Percentiles rank a stretch among this genome's conserved stretches.
phyloP scores from a whole-genome alignment of 2,888 invertebrate species.

The Hydraecia micacea region DNA sequence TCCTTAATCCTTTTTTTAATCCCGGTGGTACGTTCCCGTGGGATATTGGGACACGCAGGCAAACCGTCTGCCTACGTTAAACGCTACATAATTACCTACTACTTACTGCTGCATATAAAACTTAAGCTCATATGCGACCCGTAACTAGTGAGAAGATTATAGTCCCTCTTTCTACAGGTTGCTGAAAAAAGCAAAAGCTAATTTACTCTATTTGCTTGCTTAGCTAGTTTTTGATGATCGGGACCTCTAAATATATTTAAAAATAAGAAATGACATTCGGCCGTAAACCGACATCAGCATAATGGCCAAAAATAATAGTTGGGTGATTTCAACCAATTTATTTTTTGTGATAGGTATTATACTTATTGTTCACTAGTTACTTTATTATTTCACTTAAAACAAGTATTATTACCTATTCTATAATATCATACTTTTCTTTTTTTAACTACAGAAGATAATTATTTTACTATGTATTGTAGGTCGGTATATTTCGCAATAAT shows the following conservation, averaged over 20 bases:
- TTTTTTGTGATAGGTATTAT: neutral
- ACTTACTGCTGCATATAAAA: neutral
- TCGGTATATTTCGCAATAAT: neutral
- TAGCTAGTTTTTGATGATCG: neutral
- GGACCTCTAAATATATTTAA: neutral
- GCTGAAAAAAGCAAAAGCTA: neutral
- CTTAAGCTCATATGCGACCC: no score
- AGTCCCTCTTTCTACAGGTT: neutral
- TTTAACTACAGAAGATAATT: neutral
- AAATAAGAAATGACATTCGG: neutral
- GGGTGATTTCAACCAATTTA: neutral
- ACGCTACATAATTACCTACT: neutral
- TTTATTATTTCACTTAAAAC: no score
- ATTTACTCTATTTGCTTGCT: neutral
- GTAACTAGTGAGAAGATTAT: neutral
- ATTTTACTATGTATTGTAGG: neutral
- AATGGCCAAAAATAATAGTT: neutral
- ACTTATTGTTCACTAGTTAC: neutral
- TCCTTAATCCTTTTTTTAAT: no score
- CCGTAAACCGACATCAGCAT: neutral
- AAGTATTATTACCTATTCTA: neutral
- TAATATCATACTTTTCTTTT: neutral
- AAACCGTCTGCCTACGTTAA: no score
- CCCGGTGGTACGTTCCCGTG: no score
- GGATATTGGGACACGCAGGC: no score